These are phyloP conservation scores for Neopelma chrysocephalum DNA, from an alignment of 2,797 vertebrate species.

Conservation along the genomic window DNA sequence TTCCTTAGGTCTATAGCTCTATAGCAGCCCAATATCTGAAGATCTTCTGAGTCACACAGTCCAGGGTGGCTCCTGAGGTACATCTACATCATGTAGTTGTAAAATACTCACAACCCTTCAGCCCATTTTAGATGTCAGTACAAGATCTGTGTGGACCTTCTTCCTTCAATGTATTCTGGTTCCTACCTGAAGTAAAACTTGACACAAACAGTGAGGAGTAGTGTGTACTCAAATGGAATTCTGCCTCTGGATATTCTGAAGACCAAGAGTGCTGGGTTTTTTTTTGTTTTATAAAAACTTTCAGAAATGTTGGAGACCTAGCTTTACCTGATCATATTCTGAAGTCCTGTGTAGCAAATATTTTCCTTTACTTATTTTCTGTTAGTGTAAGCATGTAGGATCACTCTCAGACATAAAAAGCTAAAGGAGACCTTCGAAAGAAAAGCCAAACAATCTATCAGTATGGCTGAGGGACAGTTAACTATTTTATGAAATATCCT, in stretches of 20 bases:
- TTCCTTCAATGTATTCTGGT: neutral
- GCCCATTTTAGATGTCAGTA: neutral
- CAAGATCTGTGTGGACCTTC: neutral
- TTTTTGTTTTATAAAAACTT: neutral
- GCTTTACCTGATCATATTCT: neutral
- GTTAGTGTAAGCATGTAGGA: neutral
- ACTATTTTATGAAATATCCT: neutral
- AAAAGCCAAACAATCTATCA: neutral
- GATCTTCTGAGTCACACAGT: accelerated
- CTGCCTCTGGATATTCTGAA: neutral
- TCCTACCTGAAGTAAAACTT: neutral
- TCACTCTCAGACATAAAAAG: neutral
- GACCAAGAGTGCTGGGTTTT: neutral
- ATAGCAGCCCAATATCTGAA: neutral
- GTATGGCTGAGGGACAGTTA: accelerated
- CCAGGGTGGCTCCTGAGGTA: neutral
- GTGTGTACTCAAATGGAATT: neutral
- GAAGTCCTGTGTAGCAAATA: neutral
- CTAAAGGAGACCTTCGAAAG: neutral
- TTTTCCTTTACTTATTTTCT: neutral
- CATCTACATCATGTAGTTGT: neutral
- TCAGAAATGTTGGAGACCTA: neutral
- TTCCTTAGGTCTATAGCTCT: neutral
- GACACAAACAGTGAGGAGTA: neutral
- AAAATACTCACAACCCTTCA: neutral